Evolutionary conservation across 1,140 invertebrate species (phyloP), one percentile per base, ranked within the genome.

Genomic region (Muscidifurax raptorellus): DNA sequence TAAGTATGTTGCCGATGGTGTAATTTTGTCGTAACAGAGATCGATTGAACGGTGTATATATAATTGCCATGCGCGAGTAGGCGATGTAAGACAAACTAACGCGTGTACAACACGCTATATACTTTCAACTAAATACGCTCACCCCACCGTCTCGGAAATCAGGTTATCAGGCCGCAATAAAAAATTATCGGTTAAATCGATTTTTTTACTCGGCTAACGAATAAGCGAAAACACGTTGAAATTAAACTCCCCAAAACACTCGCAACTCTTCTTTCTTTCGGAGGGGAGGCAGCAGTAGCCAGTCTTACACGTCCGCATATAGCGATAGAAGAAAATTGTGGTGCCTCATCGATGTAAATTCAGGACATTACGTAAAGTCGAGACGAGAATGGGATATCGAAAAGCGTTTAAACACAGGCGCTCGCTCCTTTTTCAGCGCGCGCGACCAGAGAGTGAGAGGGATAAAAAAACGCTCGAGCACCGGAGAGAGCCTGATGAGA

Each of bases 271-370:
- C 66, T 72, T 75, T n/a, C 22, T 18, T 66, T 82, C 18, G 10
- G 25, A 10, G 10, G 25, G 3, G 10, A 12, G 3, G 28, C 7
- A 13, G 47, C 30, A 40, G 12, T 27, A n/a, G 59, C 59, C 15
- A 64, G 18, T 18, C 59, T 18, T 22, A 15, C 15, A 1, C 18
- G 32, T 40, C 13, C 13, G 30, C n/a, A n/a, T n/a, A n/a, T n/a
- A n/a, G 47, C 25, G 25, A 40, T 69, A 77, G 36, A 66, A 47
- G 25, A 77, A 81, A 76, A 47, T 76, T 76, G 78, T 69, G 47
- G 69, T 67, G 75, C 30, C 27, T 80, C 83, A 69, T 67, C 69
- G 15, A 80, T 80, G 78, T 80, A 85, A 85, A 85, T 85, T 75
- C 77, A 75, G 71, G 40, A 67, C 59, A 84, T 84, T 79, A 80